Evolutionary conservation across 2,113 vertebrate species (phyloP).

Genomic region (Caranx melampygus): DNA sequence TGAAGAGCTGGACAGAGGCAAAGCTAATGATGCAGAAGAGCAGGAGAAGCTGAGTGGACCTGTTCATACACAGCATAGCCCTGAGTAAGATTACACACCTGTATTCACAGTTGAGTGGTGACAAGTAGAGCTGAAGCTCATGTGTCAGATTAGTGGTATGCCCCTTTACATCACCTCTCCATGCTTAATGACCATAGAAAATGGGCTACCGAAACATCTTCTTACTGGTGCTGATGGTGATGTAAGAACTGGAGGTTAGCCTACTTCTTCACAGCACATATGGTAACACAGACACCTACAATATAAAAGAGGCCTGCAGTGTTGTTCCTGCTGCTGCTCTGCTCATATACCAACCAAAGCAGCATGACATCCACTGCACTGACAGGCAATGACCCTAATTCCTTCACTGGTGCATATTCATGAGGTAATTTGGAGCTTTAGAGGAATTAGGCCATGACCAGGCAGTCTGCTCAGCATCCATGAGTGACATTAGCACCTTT

Average conservation of each 20-base stretch:
- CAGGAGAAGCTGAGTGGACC: too few species aligned
- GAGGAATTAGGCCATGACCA: conserved; percentile 65
- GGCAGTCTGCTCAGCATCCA: conserved; percentile 60
- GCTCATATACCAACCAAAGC: conserved; percentile 15
- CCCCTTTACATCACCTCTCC: background rate
- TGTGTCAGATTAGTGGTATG: background rate
- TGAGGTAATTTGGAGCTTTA: conserved; percentile 57
- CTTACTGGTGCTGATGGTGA: background rate
- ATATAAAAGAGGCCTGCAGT: background rate
- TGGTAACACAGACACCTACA: background rate
- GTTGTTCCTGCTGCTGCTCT: background rate
- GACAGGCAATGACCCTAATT: conserved; percentile 67
- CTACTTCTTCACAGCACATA: background rate
- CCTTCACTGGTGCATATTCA: conserved; percentile 63
- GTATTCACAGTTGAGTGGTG: background rate
- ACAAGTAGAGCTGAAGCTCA: background rate
- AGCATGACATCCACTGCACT: conserved; percentile 43
- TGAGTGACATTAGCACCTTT: conserved; percentile 41
- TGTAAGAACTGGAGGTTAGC: background rate
- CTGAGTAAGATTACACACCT: background rate
- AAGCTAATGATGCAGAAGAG: too few species aligned
- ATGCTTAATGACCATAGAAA: background rate
- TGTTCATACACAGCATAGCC: too few species aligned
- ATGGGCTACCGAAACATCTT: background rate
- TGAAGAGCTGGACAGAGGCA: too few species aligned